A percentile compares a stretch with the other conserved stretches of the same genome.
Evolutionary conservation across 1,140 invertebrate genomes (phyloP).

Genomic region (Sipha flava): DNA sequence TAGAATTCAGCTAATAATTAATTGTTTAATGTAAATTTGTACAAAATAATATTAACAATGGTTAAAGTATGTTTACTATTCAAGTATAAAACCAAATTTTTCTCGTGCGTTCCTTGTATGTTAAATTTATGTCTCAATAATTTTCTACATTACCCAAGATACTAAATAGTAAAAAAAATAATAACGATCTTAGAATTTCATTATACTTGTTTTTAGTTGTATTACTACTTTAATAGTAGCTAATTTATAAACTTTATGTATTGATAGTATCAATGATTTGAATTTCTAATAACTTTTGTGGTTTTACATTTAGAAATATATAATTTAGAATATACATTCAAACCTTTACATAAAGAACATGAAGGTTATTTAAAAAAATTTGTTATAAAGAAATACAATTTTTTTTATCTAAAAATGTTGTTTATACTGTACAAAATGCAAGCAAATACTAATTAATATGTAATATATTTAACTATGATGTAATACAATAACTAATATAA

Average conservation of each 20-base stretch:
- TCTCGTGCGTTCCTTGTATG: conserved; percentile 93
- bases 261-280: background rate
- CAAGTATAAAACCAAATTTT: conserved; percentile 91
- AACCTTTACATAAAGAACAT: too few relatives aligned
- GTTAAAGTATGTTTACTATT: conserved; percentile 36
- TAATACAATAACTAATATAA: too few relatives aligned
- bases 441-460: too few relatives aligned
- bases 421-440: too few relatives aligned
- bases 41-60: background rate
- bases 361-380: too few relatives aligned
- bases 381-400: too few relatives aligned
- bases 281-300: background rate
- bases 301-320: background rate
- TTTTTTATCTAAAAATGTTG: too few relatives aligned
- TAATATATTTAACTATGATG: too few relatives aligned
- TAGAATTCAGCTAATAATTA: background rate
- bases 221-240: background rate
- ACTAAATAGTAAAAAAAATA: conserved; percentile 53
- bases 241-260: background rate
- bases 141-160: conserved; percentile 90
- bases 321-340: background rate
- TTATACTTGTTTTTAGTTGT: too few relatives aligned
- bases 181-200: too few relatives aligned
- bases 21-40: conserved; percentile 20
- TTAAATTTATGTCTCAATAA: conserved; percentile 82